Evolutionary conservation across 2,888 invertebrate genomes (phyloP).

Genomic region (Cacoxenus indagator): DNA sequence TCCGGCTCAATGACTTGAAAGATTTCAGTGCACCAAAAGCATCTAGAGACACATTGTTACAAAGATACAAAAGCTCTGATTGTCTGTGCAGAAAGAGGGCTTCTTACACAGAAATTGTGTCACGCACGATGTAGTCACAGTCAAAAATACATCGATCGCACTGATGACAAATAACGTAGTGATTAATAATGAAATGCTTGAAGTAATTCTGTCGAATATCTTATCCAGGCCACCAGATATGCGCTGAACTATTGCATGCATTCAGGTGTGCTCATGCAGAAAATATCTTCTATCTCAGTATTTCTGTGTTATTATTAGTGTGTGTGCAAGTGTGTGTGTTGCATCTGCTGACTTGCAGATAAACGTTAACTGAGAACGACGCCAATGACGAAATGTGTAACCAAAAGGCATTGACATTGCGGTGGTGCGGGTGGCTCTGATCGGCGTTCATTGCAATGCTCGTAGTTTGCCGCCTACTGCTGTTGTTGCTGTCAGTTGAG

Average conservation of each 20-base stretch:
- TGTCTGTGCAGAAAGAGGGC: neutral
- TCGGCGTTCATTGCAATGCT: neutral
- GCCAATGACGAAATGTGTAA: neutral
- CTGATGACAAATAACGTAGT: neutral
- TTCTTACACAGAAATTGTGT: neutral
- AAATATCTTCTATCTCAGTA: neutral
- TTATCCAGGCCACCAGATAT: neutral
- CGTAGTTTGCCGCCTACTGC: neutral
- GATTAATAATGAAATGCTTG: constrained; percentile 6
- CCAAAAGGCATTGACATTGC: neutral
- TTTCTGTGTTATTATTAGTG: too few relatives aligned
- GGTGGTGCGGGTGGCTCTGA: neutral
- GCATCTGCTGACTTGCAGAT: constrained; percentile 14
- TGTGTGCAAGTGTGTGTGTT: neutral
- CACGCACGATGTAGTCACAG: neutral
- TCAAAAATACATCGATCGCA: neutral
- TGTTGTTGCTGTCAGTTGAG: constrained; percentile 2
- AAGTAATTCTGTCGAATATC: neutral
- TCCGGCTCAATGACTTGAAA: neutral
- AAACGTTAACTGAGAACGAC: neutral
- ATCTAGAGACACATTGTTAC: neutral
- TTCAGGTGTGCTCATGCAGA: neutral
- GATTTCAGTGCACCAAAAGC: neutral
- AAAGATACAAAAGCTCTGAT: neutral
- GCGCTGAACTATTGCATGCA: neutral